Conservation (phyloP, 2,113 vertebrate species). For the Coreoperca whiteheadi region DNA sequence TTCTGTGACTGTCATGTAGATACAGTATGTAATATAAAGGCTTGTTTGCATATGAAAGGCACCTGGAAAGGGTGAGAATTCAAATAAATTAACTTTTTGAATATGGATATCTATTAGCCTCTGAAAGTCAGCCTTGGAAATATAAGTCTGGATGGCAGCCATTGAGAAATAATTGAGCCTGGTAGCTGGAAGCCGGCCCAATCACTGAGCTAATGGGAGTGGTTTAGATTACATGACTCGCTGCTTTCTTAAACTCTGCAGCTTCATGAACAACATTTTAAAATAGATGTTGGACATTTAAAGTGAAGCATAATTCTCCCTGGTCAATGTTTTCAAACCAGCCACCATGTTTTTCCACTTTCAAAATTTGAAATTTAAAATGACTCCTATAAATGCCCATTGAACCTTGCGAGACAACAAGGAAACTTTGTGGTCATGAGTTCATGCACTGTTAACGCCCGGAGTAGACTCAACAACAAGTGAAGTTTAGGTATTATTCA, state of each 20-base stretch:
- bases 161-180: slow-evolving; percentile 20
- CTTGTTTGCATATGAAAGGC: slow-evolving; percentile 37
- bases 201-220: slow-evolving; percentile 30
- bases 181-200: slow-evolving; percentile 20
- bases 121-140: slow-evolving; percentile 15
- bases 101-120: neutral
- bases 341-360: neutral
- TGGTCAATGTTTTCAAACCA: neutral
- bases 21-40: slow-evolving; percentile 4
- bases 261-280: slow-evolving; percentile 12
- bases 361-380: neutral
- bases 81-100: neutral
- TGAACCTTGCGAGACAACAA: neutral
- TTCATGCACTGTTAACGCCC: neutral
- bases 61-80: neutral
- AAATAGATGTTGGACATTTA: slow-evolving; percentile 14
- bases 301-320: neutral
- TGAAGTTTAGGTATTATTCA: neutral
- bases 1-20: slow-evolving; percentile 18
- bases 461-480: neutral
- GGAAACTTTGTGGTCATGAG: neutral
- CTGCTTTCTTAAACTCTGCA: neutral
- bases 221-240: slow-evolving; percentile 11
- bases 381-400: neutral
- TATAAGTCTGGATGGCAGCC: slow-evolving; percentile 20